Base-by-base conservation (phyloP, 2,797 vertebrate genomes). In the Gadopsis marmoratus region DNA sequence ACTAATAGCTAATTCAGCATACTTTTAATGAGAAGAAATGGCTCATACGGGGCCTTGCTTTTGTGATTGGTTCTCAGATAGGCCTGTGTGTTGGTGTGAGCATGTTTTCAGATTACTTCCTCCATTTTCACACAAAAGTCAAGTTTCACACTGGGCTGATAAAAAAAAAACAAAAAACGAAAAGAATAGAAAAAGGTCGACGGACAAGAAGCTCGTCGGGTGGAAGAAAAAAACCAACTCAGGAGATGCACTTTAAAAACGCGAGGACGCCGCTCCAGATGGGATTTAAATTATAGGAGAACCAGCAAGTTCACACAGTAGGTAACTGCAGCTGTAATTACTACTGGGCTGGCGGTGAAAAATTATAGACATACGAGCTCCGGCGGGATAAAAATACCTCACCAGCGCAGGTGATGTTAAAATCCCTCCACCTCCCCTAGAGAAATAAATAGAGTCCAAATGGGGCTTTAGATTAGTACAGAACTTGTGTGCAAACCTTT, bases 271-370 rank as follows among this genome's bases (percentile, higher is more conserved):
- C 4, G 1, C 10, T 43, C 16, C 0, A 5, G 9, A 4, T 6
- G 14, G 31, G 70, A n/a, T 10, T 50, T 37, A 13, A 26, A 60
- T 13, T 71, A 19, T 29, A 14, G 4, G 41, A 37, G 43, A 21
- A 58, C 19, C 53, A 48, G 9, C 29, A 2, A 2, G 29, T 33
- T 65, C 62, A 56, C 26, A 45, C 29, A n/a, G 37, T 4, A 2
- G 37, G 6, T 45, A 72, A 72, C 43, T 33, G 48, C 50, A 17
- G 48, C 19, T 55, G 51, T 47, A 35, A 64, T 48, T 14, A 64
- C 26, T 26, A 47, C 37, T 48, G 39, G 3, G 12, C 11, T 13
- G 39, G 51, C 35, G 54, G 41, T 19, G 48, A 65, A 29, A 65
- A 37, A 48, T 29, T 7, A 23, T 8, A 6, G 14, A 23, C 0